phyloP scores from a whole-genome alignment of 1,140 invertebrate species.

The Brachionus rotundiformis region DNA sequence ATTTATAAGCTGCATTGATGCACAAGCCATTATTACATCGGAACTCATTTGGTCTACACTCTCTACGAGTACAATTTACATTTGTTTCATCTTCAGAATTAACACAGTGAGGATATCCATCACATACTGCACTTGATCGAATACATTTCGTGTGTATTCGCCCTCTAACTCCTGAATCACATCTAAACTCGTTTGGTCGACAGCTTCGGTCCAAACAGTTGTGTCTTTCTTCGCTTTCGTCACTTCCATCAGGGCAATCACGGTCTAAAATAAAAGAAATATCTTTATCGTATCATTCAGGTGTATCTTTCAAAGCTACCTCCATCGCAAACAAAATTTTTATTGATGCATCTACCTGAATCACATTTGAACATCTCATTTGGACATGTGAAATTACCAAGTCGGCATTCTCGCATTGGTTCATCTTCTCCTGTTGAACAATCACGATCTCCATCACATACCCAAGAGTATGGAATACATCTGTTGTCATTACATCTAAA shows the following conservation, averaged over 20 bases:
- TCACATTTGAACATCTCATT: constrained; percentile 58
- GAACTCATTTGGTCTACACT: constrained; percentile 89
- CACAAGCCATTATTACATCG: constrained; percentile 69
- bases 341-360: constrained; percentile 83
- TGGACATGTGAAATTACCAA: constrained; percentile 23
- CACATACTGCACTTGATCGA: neutral
- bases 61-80: constrained; percentile 61
- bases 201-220: constrained; percentile 68
- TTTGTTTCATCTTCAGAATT: constrained; percentile 31
- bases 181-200: constrained; percentile 79
- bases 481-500: constrained; percentile 23
- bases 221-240: constrained; percentile 12
- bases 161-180: constrained; percentile 59
- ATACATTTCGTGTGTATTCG: constrained; percentile 68
- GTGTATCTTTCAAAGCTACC: constrained; percentile 81
- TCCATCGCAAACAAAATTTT: constrained; percentile 68
- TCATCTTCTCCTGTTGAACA: constrained; percentile 96
- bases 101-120: constrained; percentile 30
- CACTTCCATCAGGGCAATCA: constrained; percentile 41
- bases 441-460: constrained; percentile 92
- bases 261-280: neutral
- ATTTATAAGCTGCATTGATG: constrained; percentile 79
- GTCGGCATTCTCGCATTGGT: constrained; percentile 60
- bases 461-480: neutral
- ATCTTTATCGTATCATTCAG: too few relatives aligned